These are phyloP conservation scores for Tenualosa thibaudeaui DNA, from an alignment of 2,797 vertebrate genomes.

Conservation along the genomic window DNA sequence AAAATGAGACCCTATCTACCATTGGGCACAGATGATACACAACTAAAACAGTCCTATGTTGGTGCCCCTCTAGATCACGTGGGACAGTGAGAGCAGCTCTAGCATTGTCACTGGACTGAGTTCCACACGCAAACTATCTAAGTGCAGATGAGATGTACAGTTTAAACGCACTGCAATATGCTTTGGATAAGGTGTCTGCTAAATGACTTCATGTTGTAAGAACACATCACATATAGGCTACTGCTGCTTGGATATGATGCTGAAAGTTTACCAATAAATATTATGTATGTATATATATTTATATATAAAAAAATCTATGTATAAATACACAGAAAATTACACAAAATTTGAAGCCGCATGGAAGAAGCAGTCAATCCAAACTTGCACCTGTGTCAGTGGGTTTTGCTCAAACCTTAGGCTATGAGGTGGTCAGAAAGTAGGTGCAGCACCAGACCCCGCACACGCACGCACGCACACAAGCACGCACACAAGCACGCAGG, in stretches of 20 bases:
- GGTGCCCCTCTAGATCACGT: background rate
- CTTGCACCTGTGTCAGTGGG: background rate
- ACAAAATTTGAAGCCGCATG: background rate
- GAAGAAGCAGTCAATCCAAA: background rate
- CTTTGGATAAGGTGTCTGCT: background rate
- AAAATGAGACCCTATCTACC: background rate
- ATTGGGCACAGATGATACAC: background rate
- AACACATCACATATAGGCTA: background rate
- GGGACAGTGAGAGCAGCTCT: background rate
- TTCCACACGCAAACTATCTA: background rate
- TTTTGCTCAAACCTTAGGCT: background rate
- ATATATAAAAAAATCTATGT: background rate
- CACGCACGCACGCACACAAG: background rate
- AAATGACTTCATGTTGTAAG: background rate
- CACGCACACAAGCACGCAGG: too few species aligned
- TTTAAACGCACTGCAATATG: background rate
- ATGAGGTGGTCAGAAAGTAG: background rate
- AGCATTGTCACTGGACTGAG: background rate
- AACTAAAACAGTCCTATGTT: background rate
- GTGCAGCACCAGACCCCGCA: background rate
- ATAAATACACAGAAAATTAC: background rate
- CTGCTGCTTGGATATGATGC: background rate
- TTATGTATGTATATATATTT: background rate
- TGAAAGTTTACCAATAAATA: background rate
- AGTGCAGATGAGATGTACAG: background rate